Conservation (phyloP, 2,797 vertebrate genomes). For the Epinephelus malabaricus region DNA sequence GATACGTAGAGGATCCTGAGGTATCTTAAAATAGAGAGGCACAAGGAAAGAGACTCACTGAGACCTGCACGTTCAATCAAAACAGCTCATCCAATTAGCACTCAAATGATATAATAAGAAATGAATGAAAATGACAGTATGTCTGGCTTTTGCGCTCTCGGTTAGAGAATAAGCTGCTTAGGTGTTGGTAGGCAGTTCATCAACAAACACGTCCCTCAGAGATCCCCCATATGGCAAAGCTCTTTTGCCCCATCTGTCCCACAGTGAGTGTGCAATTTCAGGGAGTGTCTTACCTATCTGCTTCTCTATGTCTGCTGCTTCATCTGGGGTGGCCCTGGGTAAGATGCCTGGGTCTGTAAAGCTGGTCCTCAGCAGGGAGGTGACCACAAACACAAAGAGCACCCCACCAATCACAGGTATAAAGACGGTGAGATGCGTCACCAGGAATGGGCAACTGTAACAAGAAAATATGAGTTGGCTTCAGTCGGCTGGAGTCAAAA, state of each 20-base stretch:
- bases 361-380: conserved; percentile 94
- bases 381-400: conserved; percentile 94
- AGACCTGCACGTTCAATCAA: not conserved
- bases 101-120: not conserved
- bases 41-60: conserved; percentile 11
- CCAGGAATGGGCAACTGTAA: conserved; percentile 94
- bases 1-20: conserved; percentile 92
- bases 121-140: not conserved
- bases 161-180: conserved; percentile 72
- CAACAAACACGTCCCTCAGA: conserved; percentile 26
- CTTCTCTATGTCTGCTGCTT: conserved; percentile 94
- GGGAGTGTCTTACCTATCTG: conserved; percentile 88
- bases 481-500: not conserved
- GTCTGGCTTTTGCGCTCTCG: conserved; percentile 17
- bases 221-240: conserved; percentile 76
- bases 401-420: conserved; percentile 94
- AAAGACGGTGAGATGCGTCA: conserved; percentile 91
- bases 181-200: conserved; percentile 43
- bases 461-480: not conserved
- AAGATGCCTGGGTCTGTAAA: conserved; percentile 97
- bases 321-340: conserved; percentile 93
- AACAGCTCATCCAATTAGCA: not conserved
- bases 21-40: conserved; percentile 86
- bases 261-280: not conserved
- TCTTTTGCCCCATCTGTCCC: conserved; percentile 74